A percentile compares a stretch with the other conserved stretches of the same genome.
These are phyloP conservation scores for Brassicogethes aeneus DNA, from an alignment of 2,888 invertebrate genomes.

Conservation along the genomic window DNA sequence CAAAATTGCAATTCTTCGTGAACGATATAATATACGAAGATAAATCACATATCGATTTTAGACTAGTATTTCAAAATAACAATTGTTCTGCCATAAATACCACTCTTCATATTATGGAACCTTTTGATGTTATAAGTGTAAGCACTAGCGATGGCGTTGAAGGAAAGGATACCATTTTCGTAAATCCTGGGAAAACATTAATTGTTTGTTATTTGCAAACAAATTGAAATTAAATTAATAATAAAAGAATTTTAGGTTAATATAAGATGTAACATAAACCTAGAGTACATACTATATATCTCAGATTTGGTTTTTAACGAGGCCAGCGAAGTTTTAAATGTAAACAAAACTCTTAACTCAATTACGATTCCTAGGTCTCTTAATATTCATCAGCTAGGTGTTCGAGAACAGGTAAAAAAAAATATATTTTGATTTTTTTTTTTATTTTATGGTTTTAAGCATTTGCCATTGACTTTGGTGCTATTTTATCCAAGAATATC, in stretches of 20 bases:
- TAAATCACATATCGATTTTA: constrained; percentile 9
- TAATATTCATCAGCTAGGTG: constrained; percentile 15
- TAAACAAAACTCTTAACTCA: constrained; percentile 11
- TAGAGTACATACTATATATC: no score
- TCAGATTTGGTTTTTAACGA: no score
- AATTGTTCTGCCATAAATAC: constrained; percentile 15
- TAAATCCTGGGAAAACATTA: constrained; percentile 2
- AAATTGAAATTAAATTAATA: no score
- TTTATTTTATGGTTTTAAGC: constrained; percentile 20
- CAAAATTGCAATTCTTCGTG: constrained; percentile 17
- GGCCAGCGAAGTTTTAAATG: no score
- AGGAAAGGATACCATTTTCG: not conserved
- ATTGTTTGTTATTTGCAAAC: no score
- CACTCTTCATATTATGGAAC: constrained; percentile 10
- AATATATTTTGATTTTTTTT: constrained; percentile 7
- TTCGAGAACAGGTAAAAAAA: constrained; percentile 14
- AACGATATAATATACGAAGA: constrained; percentile 21
- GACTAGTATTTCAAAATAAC: constrained; percentile 18
- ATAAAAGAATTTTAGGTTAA: no score
- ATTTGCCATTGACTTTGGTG: not conserved
- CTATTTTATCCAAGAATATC: constrained; percentile 24
- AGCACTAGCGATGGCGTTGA: constrained; percentile 2
- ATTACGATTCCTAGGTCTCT: constrained; percentile 13
- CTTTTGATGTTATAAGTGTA: constrained; percentile 10
- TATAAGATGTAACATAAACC: no score